phyloP scores from a whole-genome alignment of 2,888 invertebrate species.

The Cephalotes varians region DNA sequence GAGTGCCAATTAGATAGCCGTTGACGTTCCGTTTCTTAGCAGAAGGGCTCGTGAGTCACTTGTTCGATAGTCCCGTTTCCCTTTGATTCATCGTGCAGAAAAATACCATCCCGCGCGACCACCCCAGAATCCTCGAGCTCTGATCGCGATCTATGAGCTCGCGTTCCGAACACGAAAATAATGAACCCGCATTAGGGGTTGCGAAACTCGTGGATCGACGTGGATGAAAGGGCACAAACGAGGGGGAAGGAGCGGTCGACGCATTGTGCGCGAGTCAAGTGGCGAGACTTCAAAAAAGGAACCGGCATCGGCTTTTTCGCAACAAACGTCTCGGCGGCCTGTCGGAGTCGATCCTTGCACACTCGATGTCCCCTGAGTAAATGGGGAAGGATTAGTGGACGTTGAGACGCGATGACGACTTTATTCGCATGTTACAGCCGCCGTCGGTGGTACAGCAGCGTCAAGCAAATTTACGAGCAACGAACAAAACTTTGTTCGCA shows the following conservation, averaged over 20 bases:
- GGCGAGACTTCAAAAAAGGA: slow-evolving; percentile 66
- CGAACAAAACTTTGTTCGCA: slow-evolving; percentile 49
- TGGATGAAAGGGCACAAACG: slow-evolving; percentile 64
- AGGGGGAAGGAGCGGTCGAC: slow-evolving; percentile 50
- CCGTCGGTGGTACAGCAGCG: slow-evolving; percentile 40
- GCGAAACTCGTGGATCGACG: slow-evolving; percentile 67
- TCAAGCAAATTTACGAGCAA: slow-evolving; percentile 53
- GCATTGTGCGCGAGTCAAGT: slow-evolving; percentile 73
- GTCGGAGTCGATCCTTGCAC: slow-evolving; percentile 60
- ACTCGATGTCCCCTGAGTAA: slow-evolving; percentile 55
- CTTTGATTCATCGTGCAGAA: slow-evolving; percentile 71
- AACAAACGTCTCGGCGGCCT: slow-evolving; percentile 63
- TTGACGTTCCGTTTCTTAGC: slow-evolving; percentile 75
- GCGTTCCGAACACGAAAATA: slow-evolving; percentile 79
- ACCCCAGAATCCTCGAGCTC: slow-evolving; percentile 70
- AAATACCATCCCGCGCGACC: slow-evolving; percentile 60
- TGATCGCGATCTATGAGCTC: slow-evolving; percentile 77
- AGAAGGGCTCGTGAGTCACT: slow-evolving; percentile 70
- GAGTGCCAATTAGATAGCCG: slow-evolving; percentile 81
- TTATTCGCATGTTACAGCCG: slow-evolving; percentile 55
- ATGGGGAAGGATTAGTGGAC: slow-evolving; percentile 55
- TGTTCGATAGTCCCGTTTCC: slow-evolving; percentile 66
- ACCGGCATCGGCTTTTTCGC: slow-evolving; percentile 66
- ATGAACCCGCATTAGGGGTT: slow-evolving; percentile 83
- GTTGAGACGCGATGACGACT: slow-evolving; percentile 57